Evolutionary conservation across 2,888 invertebrate genomes (phyloP).

Genomic region (Caenorhabditis macrosperma): DNA sequence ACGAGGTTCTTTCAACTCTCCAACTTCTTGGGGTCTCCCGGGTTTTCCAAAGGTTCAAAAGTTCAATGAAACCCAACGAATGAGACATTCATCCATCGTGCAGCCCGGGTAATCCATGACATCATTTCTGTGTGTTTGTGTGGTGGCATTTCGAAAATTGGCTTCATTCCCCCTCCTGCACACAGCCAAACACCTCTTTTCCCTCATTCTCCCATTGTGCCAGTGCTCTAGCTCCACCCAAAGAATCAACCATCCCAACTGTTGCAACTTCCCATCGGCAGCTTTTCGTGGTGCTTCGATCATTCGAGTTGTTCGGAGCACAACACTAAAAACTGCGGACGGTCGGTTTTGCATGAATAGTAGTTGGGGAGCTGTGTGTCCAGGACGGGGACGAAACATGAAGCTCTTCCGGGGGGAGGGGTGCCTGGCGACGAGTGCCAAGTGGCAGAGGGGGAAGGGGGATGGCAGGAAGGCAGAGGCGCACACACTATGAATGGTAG

Average conservation of each 20-base stretch:
- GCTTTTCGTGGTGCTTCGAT: constrained; percentile 70
- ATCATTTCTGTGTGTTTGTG: neutral
- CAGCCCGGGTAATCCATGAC: constrained; percentile 16
- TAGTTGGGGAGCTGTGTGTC: neutral
- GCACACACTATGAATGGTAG: constrained; percentile 52
- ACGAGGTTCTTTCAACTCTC: too few relatives aligned
- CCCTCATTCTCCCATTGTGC: too few relatives aligned
- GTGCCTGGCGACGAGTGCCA: constrained; percentile 29
- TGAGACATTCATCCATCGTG: neutral
- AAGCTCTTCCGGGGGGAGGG: neutral
- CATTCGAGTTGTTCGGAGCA: constrained; percentile 56
- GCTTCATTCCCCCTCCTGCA: constrained; percentile 25
- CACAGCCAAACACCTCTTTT: neutral
- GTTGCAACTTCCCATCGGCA: constrained; percentile 66
- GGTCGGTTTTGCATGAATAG: constrained; percentile 2
- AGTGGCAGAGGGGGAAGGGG: neutral
- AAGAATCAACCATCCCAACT: too few relatives aligned
- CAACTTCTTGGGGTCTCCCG: too few relatives aligned
- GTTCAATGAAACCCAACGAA: too few relatives aligned
- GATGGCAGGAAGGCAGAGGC: constrained; percentile 37
- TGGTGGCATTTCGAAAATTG: constrained; percentile 11
- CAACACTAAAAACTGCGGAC: constrained; percentile 59
- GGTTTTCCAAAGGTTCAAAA: too few relatives aligned
- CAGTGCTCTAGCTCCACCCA: too few relatives aligned
- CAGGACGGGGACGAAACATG: neutral